Evolutionary conservation across 2,888 invertebrate species (phyloP), one percentile per base, ranked within the genome.

Genomic region (Taphrorychus bicolor): DNA sequence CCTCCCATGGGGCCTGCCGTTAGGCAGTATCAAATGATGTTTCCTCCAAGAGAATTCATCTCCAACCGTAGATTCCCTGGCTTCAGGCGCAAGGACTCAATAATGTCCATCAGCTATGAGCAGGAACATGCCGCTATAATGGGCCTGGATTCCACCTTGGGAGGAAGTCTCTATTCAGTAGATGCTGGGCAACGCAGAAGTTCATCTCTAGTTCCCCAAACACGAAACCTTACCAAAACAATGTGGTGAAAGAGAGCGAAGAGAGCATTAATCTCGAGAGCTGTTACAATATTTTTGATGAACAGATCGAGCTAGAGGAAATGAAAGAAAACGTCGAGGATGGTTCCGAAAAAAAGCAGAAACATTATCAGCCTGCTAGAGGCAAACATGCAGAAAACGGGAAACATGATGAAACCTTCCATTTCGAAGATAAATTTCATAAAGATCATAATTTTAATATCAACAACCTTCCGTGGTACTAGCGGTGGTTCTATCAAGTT

Each of bases 161-260:
- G 79, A 2, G 76, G 79, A 54, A 81, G 82, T 66, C 66, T 79
- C 7, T 69, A 76, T 16, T 79, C 79, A 4, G 59, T 80, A 40
- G 73, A 74, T 57, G 66, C 75, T 66, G 59, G 53, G 17, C 58
- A 49, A 23, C 24, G 66, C 11, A 56, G 61, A 21, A 14, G 58
- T 9, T 66, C 60, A 4, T 3, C 42, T 5, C 14, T 24, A 4
- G 24, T 48, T 3, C 32, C 56, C 3, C 62, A 42, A 17, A 5
- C 22, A 5, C 57, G 18, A 59, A 4, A 16, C 9, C 40, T 56
- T 4, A 70, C 70, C 2, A 75, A 73, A 68, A 72, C 70, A 73
- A 84, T 84, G 73, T 87, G 86, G 86, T 87, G 86, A 85, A 85
- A 85, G 78, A n/a, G n/a, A 84, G 85, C 11, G 75, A 74, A 18